A percentile compares a stretch with the other conserved stretches of the same genome.
phyloP scores from a whole-genome alignment of 37 sponge, comb jelly and placozoan genomes.

The Geodia barretti region DNA sequence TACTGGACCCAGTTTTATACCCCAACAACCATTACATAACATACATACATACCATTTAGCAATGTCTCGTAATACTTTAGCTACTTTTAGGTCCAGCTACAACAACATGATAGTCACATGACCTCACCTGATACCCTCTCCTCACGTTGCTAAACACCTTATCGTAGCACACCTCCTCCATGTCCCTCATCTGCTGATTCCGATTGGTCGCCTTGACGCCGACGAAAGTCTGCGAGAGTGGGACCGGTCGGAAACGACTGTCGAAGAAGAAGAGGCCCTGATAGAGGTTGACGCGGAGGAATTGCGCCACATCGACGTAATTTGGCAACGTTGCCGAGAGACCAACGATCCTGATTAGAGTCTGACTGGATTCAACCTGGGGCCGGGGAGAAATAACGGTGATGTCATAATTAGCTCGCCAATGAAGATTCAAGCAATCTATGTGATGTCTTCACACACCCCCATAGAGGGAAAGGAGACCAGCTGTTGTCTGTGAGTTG shows the following conservation, averaged over 20 bases:
- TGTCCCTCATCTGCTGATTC: constrained; percentile 82
- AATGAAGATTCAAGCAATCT: background rate
- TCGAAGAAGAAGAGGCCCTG: constrained; percentile 97
- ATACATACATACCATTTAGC: background rate
- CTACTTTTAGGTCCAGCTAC: background rate
- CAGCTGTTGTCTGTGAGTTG: no score
- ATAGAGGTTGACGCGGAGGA: constrained; percentile 89
- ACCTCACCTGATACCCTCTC: constrained; percentile 83
- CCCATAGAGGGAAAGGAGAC: no score
- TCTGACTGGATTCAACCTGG: constrained; percentile 95
- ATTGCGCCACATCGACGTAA: constrained; percentile 92
- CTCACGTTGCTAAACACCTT: constrained; percentile 81
- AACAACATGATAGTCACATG: constrained; percentile 34
- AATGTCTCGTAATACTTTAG: no score
- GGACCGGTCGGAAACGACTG: constrained; percentile 94
- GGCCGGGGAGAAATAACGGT: background rate
- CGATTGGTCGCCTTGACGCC: constrained; percentile 81
- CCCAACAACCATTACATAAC: background rate
- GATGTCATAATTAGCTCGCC: background rate
- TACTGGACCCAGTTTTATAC: no score
- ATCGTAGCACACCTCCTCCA: constrained; percentile 96
- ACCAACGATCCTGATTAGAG: constrained; percentile 95
- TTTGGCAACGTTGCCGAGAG: constrained; percentile 99
- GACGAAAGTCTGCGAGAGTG: constrained; percentile 88
- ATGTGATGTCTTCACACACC: no score